Base-by-base conservation (phyloP, 2,797 vertebrate genomes). In the Chaetophractus vellerosus region DNA sequence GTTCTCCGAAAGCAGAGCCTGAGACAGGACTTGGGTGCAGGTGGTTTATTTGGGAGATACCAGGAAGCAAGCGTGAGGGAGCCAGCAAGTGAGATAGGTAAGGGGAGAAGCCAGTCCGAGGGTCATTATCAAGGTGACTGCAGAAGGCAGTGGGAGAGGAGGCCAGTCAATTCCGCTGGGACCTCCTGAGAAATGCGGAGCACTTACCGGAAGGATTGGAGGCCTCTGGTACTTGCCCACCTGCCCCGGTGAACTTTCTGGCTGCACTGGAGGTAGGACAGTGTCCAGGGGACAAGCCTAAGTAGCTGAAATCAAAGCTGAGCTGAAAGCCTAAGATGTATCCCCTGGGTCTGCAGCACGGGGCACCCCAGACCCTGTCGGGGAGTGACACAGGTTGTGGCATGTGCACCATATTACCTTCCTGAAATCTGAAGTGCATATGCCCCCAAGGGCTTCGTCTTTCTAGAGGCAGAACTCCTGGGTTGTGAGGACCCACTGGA, bases 391-490 rank as follows among this genome's bases (percentile, higher is more conserved):
- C 1, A 2, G 61, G 38, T 15, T 8, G 71, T 10, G 52, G 6
- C 26, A 5, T 1, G 15, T 0, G 10, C 3, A 21, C 36, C 1
- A 24, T 26, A 36, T 28, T 0, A 9, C 78, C 45, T 41, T 59
- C 69, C n/a, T 52, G 31, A 50, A 61, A 33, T 11, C 50, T 14
- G 31, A 66, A 88, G 23, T 21, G 14, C 6, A 4, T 21, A 76
- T 59, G 69, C 23, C 84, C 59, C 50, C 45, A 1, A 31, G 7
- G 31, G 15, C 9, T 48, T 41, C 45, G 2, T 45, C 9, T 18
- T 63, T 36, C 31, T 18, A 18, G 24, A 28, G 33, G 15, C 3
- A 1, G 24, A n/a, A 31, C 28, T 10, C 19, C 74, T 41, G 11
- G 31, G 3, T 33, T 31, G 18, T 50, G 80, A 23, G 1, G 31